These are phyloP conservation scores for Smittia sp. DNA, from an alignment of 2,888 invertebrate species.

Conservation along the genomic window DNA sequence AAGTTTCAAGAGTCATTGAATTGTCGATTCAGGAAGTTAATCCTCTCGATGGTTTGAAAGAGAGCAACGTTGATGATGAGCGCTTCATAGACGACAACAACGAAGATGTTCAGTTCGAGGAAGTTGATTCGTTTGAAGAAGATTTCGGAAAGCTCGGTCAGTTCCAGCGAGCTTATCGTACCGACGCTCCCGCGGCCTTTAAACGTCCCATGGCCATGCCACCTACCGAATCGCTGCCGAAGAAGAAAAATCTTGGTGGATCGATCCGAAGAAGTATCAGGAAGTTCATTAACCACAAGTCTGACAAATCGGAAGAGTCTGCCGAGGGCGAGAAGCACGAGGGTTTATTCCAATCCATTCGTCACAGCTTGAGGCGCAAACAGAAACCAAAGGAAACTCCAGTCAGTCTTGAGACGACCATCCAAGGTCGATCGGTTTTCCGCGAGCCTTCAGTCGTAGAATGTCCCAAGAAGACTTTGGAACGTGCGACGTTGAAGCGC, in stretches of 20 bases:
- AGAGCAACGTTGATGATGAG: constrained; percentile 1
- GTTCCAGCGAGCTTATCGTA: constrained; percentile 51
- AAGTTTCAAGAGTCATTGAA: constrained; percentile 40
- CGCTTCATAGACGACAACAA: background rate
- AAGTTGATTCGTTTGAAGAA: constrained; percentile 38
- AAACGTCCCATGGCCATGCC: background rate
- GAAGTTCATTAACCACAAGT: constrained; percentile 47
- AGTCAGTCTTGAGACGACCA: background rate
- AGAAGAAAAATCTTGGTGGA: constrained; percentile 27
- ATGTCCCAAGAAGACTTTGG: constrained; percentile 19
- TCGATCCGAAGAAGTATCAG: constrained; percentile 51
- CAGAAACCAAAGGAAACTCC: constrained; percentile 32
- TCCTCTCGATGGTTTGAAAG: constrained; percentile 20
- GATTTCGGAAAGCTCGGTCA: constrained; percentile 49
- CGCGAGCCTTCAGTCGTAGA: background rate
- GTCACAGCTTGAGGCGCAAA: constrained; percentile 50
- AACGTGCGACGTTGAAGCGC: constrained; percentile 18
- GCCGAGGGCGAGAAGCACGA: constrained; percentile 28
- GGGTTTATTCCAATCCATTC: constrained; percentile 46
- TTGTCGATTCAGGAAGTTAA: constrained; percentile 43
- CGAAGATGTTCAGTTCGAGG: constrained; percentile 22
- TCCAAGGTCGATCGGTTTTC: constrained; percentile 22
- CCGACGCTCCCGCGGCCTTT: constrained; percentile 43
- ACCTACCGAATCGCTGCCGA: background rate
- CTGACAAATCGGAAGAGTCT: constrained; percentile 27